Conservation (phyloP, 92 coral and sea anemone species). For the Porites lobata region DNA sequence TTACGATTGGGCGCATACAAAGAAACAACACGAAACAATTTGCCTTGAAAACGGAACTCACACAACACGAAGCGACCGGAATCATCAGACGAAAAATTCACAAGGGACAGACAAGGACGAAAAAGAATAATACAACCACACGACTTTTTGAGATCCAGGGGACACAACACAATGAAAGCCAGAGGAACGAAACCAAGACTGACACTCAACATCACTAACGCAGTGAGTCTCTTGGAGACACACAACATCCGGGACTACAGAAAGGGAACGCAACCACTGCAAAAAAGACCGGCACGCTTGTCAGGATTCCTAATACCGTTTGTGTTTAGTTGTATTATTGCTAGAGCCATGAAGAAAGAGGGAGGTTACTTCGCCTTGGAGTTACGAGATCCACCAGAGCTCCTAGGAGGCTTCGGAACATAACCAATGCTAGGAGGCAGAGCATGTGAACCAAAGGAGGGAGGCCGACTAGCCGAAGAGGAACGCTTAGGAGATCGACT, state of each 20-base stretch:
- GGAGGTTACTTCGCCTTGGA: no score
- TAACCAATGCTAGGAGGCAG: no score
- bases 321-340: neutral
- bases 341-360: neutral
- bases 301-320: slow-evolving; percentile 12
- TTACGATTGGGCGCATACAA: slow-evolving; percentile 18
- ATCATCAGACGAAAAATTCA: neutral
- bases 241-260: slow-evolving; percentile 2
- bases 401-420: no score
- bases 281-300: no score
- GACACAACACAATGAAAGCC: neutral
- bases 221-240: slow-evolving; percentile 38
- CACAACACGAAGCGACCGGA: neutral
- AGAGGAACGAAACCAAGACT: slow-evolving; percentile 1
- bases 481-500: no score
- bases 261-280: no score
- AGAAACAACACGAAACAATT: neutral
- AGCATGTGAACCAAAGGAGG: no score
- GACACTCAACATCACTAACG: neutral
- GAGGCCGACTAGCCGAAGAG: no score
- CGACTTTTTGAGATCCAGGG: neutral
- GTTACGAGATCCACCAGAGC: no score
- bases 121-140: neutral
- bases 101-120: neutral
- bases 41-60: neutral